Evolutionary conservation across 2,888 invertebrate species (phyloP), one percentile per base, ranked within the genome.

Genomic region (Caenorhabditis panamensis): DNA sequence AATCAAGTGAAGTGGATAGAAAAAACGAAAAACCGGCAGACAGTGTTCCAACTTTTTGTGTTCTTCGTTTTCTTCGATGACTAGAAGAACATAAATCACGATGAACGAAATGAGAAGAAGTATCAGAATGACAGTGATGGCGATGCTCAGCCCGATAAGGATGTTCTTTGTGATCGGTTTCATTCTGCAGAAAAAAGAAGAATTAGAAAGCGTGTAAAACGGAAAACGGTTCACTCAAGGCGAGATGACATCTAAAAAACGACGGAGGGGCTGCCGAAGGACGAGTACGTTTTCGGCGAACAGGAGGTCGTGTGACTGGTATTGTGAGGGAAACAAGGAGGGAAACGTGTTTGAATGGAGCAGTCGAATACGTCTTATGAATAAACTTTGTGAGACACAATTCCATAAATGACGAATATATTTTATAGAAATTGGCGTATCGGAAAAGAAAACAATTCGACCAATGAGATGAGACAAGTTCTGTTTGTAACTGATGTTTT

Each of bases 41-140:
- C 75, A 75, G 41, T 66, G 75, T n/a, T 61, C 58, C 37, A 75
- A 44, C 26, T 75, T 66, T n/a, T n/a, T 20, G 20, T 75, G 75
- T 31, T 75, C 75, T 59, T 58, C 75, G 54, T 75, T 75, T 9
- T 20, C 16, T 28, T 75, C 75, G 13, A 75, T 53, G 5, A 75
- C 75, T 9, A 44, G n/a, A n/a, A 44, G 41, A 4, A 61, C 75
- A 41, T 75, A 75, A 11, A 75, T 22, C 22, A 66, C 66, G 31
- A 75, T 59, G 61, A 66, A 75, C 22, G 51, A 31, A 53, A 75
- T 44, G 13, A 75, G 22, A 5, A 67, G 41, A n/a, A 75, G 53
- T 22, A 75, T 67, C 0, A 75, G 36, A 44, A 75, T 37, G 20
- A 75, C 37, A 18, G 75, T 75, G 6, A 75, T 51, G 6, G 66